A percentile compares a stretch with the other conserved stretches of the same genome.
Evolutionary conservation across 2,888 invertebrate species (phyloP).

Genomic region (Platycheirus rosarum): DNA sequence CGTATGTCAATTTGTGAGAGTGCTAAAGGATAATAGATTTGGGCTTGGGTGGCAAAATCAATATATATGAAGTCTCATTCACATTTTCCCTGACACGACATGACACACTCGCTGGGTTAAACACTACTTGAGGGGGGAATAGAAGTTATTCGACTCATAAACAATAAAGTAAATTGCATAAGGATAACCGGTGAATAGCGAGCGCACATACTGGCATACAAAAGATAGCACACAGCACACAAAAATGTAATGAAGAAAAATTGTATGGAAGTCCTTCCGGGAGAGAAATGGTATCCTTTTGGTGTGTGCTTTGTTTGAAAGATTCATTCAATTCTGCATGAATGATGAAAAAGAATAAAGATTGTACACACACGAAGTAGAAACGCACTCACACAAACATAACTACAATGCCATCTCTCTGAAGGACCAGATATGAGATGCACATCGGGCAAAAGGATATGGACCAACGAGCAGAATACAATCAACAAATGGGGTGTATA

Average conservation of each 20-base stretch:
- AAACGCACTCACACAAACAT: not conserved
- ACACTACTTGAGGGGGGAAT: slow-evolving; percentile 7
- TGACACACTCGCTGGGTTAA: slow-evolving; percentile 20
- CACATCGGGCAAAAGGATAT: slow-evolving; percentile 16
- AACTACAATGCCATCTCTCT: not conserved
- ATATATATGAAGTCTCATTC: slow-evolving; percentile 31
- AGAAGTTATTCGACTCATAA: slow-evolving; percentile 24
- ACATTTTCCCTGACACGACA: slow-evolving; percentile 6
- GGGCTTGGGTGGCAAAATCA: slow-evolving; percentile 9
- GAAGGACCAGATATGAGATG: slow-evolving; percentile 29
- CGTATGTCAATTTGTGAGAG: slow-evolving; percentile 56
- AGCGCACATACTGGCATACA: slow-evolving; percentile 3
- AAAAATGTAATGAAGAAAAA: slow-evolving; percentile 5
- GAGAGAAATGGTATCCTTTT: slow-evolving; percentile 8
- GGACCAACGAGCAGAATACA: slow-evolving; percentile 38
- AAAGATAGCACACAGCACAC: not conserved
- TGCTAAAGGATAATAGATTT: slow-evolving; percentile 31
- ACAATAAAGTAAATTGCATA: slow-evolving; percentile 41
- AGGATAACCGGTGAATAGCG: slow-evolving; percentile 30
- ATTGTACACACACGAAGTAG: not conserved
- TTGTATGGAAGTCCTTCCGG: slow-evolving; percentile 23
- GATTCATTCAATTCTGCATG: slow-evolving; percentile 39
- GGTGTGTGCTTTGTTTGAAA: slow-evolving; percentile 22
- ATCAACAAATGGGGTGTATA: slow-evolving; percentile 67
- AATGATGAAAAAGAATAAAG: slow-evolving; percentile 21